Evolutionary conservation across 2,797 vertebrate genomes (phyloP).

Genomic region (Parauchenoglanis ngamensis): DNA sequence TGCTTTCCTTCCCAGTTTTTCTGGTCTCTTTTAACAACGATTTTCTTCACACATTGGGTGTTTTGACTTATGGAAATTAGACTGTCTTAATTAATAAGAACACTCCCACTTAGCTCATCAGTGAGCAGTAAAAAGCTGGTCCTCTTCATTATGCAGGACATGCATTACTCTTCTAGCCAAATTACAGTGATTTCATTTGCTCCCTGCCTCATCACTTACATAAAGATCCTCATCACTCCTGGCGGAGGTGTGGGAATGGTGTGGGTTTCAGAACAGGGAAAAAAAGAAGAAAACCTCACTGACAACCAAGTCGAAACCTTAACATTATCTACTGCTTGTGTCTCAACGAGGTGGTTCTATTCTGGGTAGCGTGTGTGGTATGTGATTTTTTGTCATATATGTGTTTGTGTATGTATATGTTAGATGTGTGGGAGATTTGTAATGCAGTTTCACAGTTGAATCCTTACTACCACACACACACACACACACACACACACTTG

Average conservation of each 20-base stretch:
- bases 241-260: conserved; percentile 57
- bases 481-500: conserved; percentile 7
- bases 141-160: conserved; percentile 58
- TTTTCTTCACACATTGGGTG: conserved; percentile 55
- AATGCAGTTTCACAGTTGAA: conserved; percentile 43
- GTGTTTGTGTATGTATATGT: conserved; percentile 43
- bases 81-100: conserved; percentile 66
- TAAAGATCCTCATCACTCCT: conserved; percentile 54
- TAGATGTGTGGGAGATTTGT: conserved; percentile 52
- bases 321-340: conserved; percentile 50
- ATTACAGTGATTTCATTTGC: conserved; percentile 64
- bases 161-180: conserved; percentile 55
- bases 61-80: conserved; percentile 62
- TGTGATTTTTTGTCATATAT: conserved; percentile 37
- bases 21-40: conserved; percentile 56
- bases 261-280: conserved; percentile 50
- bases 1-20: conserved; percentile 56
- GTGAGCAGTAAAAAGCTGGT: conserved; percentile 50
- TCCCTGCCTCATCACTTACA: conserved; percentile 59
- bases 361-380: conserved; percentile 35
- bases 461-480: conserved; percentile 29
- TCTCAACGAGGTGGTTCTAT: conserved; percentile 55
- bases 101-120: conserved; percentile 60
- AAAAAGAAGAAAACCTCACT: conserved; percentile 46
- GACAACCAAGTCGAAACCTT: conserved; percentile 51